Conservation (phyloP, 2,888 invertebrate species). For the Theretra japonica region DNA sequence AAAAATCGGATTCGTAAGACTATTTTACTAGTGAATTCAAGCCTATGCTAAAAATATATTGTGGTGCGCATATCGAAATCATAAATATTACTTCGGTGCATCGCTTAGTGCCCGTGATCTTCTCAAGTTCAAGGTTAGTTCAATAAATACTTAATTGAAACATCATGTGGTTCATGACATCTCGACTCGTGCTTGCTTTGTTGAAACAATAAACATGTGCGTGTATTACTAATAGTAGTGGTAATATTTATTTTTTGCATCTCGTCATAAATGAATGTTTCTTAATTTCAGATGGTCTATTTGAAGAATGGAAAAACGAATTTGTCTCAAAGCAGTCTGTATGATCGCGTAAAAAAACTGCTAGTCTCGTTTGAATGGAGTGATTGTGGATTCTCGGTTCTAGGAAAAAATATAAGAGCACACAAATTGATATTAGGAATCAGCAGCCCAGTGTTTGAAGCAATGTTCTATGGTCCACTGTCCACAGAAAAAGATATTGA, state of each 20-base stretch:
- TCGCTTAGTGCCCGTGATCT: constrained; percentile 38
- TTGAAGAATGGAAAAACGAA: constrained; percentile 57
- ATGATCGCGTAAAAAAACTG: constrained; percentile 77
- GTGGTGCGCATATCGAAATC: neutral
- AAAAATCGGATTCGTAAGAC: neutral
- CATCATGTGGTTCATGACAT: neutral
- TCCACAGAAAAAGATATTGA: constrained; percentile 77
- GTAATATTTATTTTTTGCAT: neutral
- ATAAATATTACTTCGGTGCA: neutral
- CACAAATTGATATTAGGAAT: constrained; percentile 87
- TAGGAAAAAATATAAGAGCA: constrained; percentile 80
- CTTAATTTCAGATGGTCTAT: constrained; percentile 72
- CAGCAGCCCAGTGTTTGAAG: constrained; percentile 88
- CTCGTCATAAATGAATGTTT: constrained; percentile 5
- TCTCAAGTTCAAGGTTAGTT: constrained; percentile 62
- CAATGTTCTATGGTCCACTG: constrained; percentile 87
- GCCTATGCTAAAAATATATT: neutral
- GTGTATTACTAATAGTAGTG: neutral
- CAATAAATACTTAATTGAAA: constrained; percentile 38
- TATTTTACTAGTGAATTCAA: neutral
- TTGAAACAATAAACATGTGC: neutral
- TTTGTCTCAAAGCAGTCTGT: constrained; percentile 63
- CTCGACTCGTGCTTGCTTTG: neutral
- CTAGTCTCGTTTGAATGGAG: constrained; percentile 82
- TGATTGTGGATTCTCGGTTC: constrained; percentile 85